Base-by-base conservation (phyloP, 2,888 invertebrate genomes). In the Trissolcus brochymenae region DNA sequence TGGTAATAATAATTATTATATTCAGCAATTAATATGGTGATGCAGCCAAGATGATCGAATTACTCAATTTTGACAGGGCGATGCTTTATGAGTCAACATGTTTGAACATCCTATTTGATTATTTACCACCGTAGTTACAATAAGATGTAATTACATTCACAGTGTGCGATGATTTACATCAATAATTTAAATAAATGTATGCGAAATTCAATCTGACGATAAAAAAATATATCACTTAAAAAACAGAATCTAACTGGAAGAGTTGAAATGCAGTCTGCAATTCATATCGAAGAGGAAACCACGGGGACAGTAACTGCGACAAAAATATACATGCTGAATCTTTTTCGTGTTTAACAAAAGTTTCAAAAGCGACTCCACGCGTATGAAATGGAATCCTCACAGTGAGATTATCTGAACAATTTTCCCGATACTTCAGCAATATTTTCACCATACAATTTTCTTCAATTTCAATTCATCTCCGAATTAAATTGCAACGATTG, bases 371-470 rank as follows among this genome's bases (percentile, higher is more conserved):
- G 53, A 53, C 29, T 43, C 7, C n/a, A 6, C 29, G 50, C 46
- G 50, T 49, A 70, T 60, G 13, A 16, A 46, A 61, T 55, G 55
- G 60, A 55, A 55, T 49, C 25, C 49, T 46, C 35, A 29, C 55
- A 25, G 25, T 61, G 29, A 61, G 60, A 49, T 55, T 40, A 70
- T 70, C 41, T 17, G 19, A 41, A 25, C 17, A 19, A 40, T 56
- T 65, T 65, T 65, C 14, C 50, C 56, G 46, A 65, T 59, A 67
- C 51, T 35, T 51, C 46, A n/a, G 13, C 41, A 40, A 40, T 16
- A 56, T 56, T 19, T 51, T 19, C 11, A 19, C 17, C 17, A 19
- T 19, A 19, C 14, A 51, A 51, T 51, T 51, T 51, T 51, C 17
- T 51, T 19, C 19, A 46, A 46, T 6, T 35, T 35, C 35, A 35